Evolutionary conservation across 2,888 invertebrate genomes (phyloP), one percentile per base, ranked within the genome.

Genomic region (Agriotes lineatus): DNA sequence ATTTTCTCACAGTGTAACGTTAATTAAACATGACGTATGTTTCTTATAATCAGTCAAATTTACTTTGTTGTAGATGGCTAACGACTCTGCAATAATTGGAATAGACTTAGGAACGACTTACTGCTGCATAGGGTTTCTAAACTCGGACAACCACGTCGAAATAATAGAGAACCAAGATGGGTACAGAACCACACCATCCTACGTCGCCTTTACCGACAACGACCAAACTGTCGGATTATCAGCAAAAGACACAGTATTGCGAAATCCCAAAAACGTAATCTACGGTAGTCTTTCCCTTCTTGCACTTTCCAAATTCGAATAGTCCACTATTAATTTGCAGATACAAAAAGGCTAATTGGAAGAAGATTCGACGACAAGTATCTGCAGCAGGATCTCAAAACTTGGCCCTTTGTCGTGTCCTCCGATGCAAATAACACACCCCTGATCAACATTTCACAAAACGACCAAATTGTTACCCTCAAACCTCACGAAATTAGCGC

Each of bases 341-440:
- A 75, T 56, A 62, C 74, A 10, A 77, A 77, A 69, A 42, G 76
- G 12, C 72, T 76, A 18, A 73, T 76, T 39, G 77, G 77, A n/a
- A 67, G 73, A 61, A 69, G 67, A 50, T 76, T 62, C 33, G 66
- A 74, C 30, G 75, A 75, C 37, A 61, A 65, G 16, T 69, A 74
- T 37, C 39, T 77, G 2, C 74, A 76, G 50, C 48, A 71, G 33
- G 67, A 74, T 48, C 59, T 72, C 4, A 64, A 74, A 16, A 64
- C 65, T 16, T 72, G 73, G 60, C 25, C 72, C n/a, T 76, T 70
- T 19, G 50, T 71, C 69, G 64, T 77, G 6, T 19, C 69, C 3
- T 35, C 61, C n/a, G 70, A 67, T 4, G n/a, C 62, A 18, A 30
- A 68, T 0, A 73, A 73, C 20, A 69, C 69, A n/a, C 69, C 70